A percentile compares a stretch with the other conserved stretches of the same genome.
phyloP scores from a whole-genome alignment of 2,888 invertebrate genomes.

The Ophion ellenae region DNA sequence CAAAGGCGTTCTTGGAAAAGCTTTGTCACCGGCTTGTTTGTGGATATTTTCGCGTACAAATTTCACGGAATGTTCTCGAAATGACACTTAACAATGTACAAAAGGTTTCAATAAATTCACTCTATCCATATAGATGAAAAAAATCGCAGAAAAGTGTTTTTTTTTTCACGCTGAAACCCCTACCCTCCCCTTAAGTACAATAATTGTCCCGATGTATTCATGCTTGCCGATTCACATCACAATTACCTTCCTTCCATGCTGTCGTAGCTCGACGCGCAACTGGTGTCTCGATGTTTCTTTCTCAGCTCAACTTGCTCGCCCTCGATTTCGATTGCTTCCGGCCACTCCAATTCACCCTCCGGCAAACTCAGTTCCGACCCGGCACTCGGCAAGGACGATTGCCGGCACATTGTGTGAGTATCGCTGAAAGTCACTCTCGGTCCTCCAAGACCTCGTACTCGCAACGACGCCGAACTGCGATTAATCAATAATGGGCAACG shows the following conservation, averaged over 20 bases:
- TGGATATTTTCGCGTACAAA: too few relatives aligned
- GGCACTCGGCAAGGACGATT: constrained; percentile 92
- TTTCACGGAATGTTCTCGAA: too few relatives aligned
- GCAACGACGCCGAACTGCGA: constrained; percentile 87
- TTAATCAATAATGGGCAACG: constrained; percentile 8
- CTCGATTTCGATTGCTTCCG: constrained; percentile 87
- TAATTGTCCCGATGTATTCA: background rate
- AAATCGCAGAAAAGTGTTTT: too few relatives aligned
- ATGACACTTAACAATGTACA: too few relatives aligned
- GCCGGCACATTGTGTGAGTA: constrained; percentile 87
- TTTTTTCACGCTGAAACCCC: too few relatives aligned
- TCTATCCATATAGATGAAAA: too few relatives aligned
- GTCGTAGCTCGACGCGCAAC: constrained; percentile 81
- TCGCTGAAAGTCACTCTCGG: constrained; percentile 87
- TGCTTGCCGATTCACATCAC: background rate
- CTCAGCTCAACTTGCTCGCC: constrained; percentile 88
- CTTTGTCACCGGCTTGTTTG: too few relatives aligned
- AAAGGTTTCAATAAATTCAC: too few relatives aligned
- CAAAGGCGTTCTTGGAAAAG: too few relatives aligned
- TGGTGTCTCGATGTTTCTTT: constrained; percentile 84
- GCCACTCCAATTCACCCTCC: constrained; percentile 86
- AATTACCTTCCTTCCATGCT: constrained; percentile 81
- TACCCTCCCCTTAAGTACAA: background rate
- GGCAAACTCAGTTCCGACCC: constrained; percentile 88
- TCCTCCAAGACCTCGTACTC: constrained; percentile 85